Conservation (phyloP, 2,888 invertebrate genomes). For the Spodoptera picta region DNA sequence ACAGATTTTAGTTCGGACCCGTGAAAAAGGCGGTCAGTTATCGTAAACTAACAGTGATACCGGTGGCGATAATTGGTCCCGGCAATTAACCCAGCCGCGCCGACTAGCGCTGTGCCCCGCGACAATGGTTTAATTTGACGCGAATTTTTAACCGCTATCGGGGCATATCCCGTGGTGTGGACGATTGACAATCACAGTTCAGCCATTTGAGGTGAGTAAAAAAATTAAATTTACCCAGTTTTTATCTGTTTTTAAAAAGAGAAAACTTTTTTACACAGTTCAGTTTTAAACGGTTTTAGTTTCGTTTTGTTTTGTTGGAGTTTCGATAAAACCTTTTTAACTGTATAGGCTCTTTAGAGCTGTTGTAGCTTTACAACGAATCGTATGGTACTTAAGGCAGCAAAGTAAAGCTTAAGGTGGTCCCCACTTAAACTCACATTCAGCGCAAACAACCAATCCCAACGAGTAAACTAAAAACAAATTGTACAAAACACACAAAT, state of each 20-base stretch:
- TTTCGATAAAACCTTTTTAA: no score
- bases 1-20: slow-evolving; percentile 48
- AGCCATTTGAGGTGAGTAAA: slow-evolving; percentile 53
- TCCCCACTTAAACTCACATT: no score
- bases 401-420: no score
- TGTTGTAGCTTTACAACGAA: no score
- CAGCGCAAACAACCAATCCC: no score
- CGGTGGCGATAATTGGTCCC: slow-evolving; percentile 69
- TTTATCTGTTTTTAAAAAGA: slow-evolving; percentile 7
- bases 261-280: slow-evolving; percentile 13
- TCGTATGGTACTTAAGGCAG: no score
- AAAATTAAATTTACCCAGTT: slow-evolving; percentile 16
- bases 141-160: slow-evolving; percentile 69
- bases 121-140: slow-evolving; percentile 71
- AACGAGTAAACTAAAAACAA: no score
- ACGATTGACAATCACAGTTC: slow-evolving; percentile 69
- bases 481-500: slow-evolving; percentile 2
- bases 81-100: slow-evolving; percentile 66
- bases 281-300: no score
- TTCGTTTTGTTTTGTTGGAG: no score
- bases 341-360: no score
- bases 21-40: slow-evolving; percentile 61
- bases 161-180: slow-evolving; percentile 50
- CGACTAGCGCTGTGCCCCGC: slow-evolving; percentile 40
- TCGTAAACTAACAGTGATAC: slow-evolving; percentile 73